A percentile compares a stretch with the other conserved stretches of the same genome.
Evolutionary conservation across 1,140 invertebrate species (phyloP).

Genomic region (Lepidurus packardi): DNA sequence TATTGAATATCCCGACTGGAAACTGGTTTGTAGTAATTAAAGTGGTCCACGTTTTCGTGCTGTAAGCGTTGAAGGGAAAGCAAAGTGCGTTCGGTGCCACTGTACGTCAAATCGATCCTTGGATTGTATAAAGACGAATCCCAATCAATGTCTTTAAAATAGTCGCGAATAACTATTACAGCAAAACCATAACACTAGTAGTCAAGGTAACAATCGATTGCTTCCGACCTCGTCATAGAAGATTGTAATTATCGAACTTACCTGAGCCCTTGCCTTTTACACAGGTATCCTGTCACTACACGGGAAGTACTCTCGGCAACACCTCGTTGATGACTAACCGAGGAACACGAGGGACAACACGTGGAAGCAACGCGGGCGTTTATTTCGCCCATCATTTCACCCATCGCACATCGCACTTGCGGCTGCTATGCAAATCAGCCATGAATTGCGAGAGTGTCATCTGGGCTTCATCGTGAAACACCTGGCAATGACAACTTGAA

Average conservation of each 20-base stretch:
- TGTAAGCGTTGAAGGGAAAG: no score
- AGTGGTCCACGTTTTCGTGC: not conserved
- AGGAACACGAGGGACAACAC: constrained; percentile 6
- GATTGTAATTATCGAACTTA: no score
- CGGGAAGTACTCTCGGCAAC: constrained; percentile 7
- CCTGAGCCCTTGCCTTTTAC: not conserved
- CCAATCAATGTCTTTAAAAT: no score
- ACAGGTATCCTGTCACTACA: not conserved
- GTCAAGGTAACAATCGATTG: constrained; percentile 6
- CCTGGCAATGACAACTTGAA: no score
- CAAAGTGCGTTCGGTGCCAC: no score
- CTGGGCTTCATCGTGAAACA: no score
- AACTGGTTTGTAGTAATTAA: not conserved
- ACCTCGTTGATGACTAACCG: not conserved
- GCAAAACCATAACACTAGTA: not conserved
- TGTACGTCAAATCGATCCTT: no score
- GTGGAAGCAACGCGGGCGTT: not conserved
- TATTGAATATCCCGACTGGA: not conserved
- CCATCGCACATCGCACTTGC: not conserved
- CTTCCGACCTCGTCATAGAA: not conserved
- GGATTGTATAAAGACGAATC: no score
- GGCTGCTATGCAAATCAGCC: not conserved
- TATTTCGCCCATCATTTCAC: not conserved
- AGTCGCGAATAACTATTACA: no score
- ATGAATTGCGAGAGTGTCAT: no score